Evolutionary conservation across 2,888 invertebrate species (phyloP), one percentile per base, ranked within the genome.

Genomic region (Sesia bembeciformis): DNA sequence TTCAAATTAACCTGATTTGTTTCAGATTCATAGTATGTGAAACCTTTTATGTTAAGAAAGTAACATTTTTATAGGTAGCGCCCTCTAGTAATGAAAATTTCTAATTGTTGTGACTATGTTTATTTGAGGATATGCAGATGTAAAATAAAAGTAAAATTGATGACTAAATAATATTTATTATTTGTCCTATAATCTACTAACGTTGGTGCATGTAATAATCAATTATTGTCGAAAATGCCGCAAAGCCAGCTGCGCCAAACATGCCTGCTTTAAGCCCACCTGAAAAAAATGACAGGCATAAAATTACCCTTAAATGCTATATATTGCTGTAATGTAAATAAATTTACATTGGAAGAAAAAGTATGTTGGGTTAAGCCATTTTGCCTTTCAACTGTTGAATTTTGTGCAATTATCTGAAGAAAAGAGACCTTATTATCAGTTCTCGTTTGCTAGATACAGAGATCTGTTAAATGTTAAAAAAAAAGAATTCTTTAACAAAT

Each of bases 181-280:
- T 46, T 5, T 46, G 23, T 46, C n/a, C 3, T n/a, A 3, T 4
- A 8, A 46, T 46, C 23, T 46, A 8, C 46, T 23, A 46, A 58
- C 88, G 74, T 66, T 84, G 83, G 66, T 88, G 94, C 95, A 98
- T 95, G 76, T 98, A 98, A 81, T 98, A 98, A 82, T 99, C 99
- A 66, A 99, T 98, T 0, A 93, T 94, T 52, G 98, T 96, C 39
- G 98, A 98, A 85, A 99, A 99, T 23, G 96, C 96, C 52, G 99
- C 99, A 90, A 99, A 99, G 6, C 99, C 99, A 53, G 96, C 94
- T 38, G 99, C 99, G 42, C 99, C 99, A 66, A 98, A 86, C 43
- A 98, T 64, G 7, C 97, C 98, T 40, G 99, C 98, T 84, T 96
- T 97, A 8, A 98, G 81, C 53, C 98, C 98, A 78, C 98, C 98